A percentile compares a stretch with the other conserved stretches of the same genome.
phyloP scores from a whole-genome alignment of 2,888 invertebrate genomes.

The Trilocha varians region DNA sequence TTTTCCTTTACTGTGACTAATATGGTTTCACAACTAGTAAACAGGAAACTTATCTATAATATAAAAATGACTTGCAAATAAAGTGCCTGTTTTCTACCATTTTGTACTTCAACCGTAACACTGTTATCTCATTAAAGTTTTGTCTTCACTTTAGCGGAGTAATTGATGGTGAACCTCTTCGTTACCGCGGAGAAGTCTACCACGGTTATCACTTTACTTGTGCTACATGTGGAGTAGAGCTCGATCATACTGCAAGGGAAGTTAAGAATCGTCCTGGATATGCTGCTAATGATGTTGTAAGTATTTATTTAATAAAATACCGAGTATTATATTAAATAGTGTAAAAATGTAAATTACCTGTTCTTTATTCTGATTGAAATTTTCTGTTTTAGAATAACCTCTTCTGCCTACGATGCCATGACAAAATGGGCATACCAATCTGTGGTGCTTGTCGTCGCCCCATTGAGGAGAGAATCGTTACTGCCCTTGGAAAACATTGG shows the following conservation, averaged over 20 bases:
- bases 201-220: conserved; percentile 99
- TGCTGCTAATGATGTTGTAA: conserved; percentile 89
- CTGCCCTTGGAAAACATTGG: conserved; percentile 98
- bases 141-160: too few species aligned
- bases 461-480: conserved; percentile 98
- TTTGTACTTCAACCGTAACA: too few species aligned
- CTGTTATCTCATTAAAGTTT: too few species aligned
- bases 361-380: background rate
- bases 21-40: too few species aligned
- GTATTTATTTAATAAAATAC: conserved; percentile 13
- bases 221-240: conserved; percentile 90
- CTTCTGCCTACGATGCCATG: conserved; percentile 97
- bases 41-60: too few species aligned
- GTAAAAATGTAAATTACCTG: background rate
- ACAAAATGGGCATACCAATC: conserved; percentile 99
- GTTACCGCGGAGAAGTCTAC: conserved; percentile 96
- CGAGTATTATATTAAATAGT: background rate
- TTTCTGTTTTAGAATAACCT: conserved; percentile 83
- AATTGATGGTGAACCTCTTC: conserved; percentile 91
- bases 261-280: conserved; percentile 93
- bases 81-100: too few species aligned
- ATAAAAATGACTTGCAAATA: too few species aligned
- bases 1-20: background rate
- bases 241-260: conserved; percentile 96
- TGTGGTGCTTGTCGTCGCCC: conserved; percentile 99